phyloP scores from a whole-genome alignment of 2,888 invertebrate species.

The Arrhopalites spinosus region DNA sequence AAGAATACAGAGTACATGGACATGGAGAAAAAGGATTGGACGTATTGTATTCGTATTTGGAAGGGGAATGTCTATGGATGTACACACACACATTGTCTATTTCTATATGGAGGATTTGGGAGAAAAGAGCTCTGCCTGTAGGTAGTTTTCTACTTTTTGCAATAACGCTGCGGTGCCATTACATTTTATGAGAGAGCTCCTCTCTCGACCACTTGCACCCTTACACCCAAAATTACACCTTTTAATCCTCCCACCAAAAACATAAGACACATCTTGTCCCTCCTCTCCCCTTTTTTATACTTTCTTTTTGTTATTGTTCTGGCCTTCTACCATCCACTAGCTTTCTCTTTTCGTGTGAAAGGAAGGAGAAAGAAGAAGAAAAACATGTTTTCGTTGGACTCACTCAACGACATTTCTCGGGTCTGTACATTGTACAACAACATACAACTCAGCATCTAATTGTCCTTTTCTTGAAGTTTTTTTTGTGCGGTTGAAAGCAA shows the following conservation, averaged over 20 bases:
- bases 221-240: conserved; percentile 2
- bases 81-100: not conserved
- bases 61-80: not conserved
- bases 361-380: no score
- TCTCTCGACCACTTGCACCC: conserved; percentile 3
- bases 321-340: no score
- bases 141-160: conserved; percentile 5
- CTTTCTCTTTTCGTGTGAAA: no score
- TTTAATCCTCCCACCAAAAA: not conserved
- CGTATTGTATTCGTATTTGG: not conserved
- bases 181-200: conserved; percentile 7
- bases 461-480: no score
- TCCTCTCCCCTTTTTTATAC: not conserved
- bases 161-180: conserved; percentile 17
- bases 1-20: not conserved
- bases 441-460: no score
- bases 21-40: no score
- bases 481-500: no score
- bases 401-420: no score
- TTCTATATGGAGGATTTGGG: not conserved
- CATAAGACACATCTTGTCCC: not conserved
- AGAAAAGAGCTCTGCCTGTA: not conserved
- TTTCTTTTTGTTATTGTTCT: no score
- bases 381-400: no score
- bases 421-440: no score